Base-by-base conservation (phyloP, 1,140 invertebrate genomes). In the Cherax quadricarinatus region DNA sequence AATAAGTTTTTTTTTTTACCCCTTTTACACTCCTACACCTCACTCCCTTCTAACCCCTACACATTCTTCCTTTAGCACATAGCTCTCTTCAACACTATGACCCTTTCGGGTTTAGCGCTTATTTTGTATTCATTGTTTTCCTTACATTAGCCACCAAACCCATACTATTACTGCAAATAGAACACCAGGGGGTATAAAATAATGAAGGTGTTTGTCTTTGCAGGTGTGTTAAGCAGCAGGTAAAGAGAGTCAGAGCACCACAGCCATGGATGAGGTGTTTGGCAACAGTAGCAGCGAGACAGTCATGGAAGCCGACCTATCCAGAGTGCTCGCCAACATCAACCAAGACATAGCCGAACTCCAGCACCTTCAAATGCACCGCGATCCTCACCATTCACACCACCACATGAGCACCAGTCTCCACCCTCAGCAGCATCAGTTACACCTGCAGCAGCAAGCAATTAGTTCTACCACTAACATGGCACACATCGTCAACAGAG, bases 281-380 rank as follows among this genome's bases (percentile, higher is more conserved):
- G 93, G 93, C 16, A 93, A 93, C 88, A 90, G 91, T 84, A 93
- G 93, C 62, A 90, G 89, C 51, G 93, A 93, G 57, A 93, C 93
- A 48, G 93, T 93, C 21, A 92, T 93, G 87, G 83, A 93, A 82
- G 92, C 87, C 18, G 81, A 89, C n/a, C 75, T 86, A 0, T 89
- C 75, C 0, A 60, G 53, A 57, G 87, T 89, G 0, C 73, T 93
- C n/a, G 87, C 81, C 41, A 81, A 89, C 66, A 89, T 86, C 60
- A 78, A 73, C 62, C 78, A 89, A 21, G 83, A 89, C 83, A 81
- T 86, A 24, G 87, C 81, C 4, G 81, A 88, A n/a, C 66, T 85
- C 18, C 91, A 92, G 51, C 60, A 79, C 24, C 80, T 57, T 10
- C 86, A 85, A 62, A 49, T 75, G 48, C 89, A 91, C 48, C 30